phyloP scores from a whole-genome alignment of 2,888 invertebrate genomes.

The Acrocera orbiculus region DNA sequence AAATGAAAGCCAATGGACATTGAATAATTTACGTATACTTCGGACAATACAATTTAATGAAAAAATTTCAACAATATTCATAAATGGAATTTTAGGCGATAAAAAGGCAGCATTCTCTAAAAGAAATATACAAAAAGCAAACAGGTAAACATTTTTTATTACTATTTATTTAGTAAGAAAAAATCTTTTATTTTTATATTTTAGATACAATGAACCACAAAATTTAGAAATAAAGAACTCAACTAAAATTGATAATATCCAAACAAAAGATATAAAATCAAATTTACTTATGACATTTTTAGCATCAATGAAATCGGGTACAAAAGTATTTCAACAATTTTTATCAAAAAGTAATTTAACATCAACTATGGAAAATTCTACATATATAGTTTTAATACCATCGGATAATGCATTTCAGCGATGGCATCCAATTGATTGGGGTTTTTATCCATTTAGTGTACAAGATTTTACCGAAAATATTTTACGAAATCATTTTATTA shows the following conservation, averaged over 20 bases:
- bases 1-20: constrained; percentile 24
- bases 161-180: neutral
- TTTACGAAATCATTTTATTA: constrained; percentile 42
- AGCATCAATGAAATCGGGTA: constrained; percentile 42
- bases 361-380: constrained; percentile 34
- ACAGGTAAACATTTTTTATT: constrained; percentile 21
- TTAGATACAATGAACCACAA: constrained; percentile 30
- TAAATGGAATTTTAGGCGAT: constrained; percentile 32
- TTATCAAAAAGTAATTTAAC: constrained; percentile 42
- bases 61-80: constrained; percentile 27
- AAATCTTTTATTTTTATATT: neutral
- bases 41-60: constrained; percentile 28
- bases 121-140: constrained; percentile 31
- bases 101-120: constrained; percentile 29
- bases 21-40: constrained; percentile 29
- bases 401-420: constrained; percentile 47
- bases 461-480: constrained; percentile 44
- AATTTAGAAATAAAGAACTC: constrained; percentile 27
- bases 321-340: constrained; percentile 45
- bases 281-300: constrained; percentile 33
- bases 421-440: constrained; percentile 53
- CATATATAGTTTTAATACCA: constrained; percentile 44
- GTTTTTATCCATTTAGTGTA: constrained; percentile 49
- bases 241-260: constrained; percentile 22
- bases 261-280: constrained; percentile 23